Evolutionary conservation across 2,888 invertebrate species (phyloP).

Genomic region (Dastarcus helophoroides): DNA sequence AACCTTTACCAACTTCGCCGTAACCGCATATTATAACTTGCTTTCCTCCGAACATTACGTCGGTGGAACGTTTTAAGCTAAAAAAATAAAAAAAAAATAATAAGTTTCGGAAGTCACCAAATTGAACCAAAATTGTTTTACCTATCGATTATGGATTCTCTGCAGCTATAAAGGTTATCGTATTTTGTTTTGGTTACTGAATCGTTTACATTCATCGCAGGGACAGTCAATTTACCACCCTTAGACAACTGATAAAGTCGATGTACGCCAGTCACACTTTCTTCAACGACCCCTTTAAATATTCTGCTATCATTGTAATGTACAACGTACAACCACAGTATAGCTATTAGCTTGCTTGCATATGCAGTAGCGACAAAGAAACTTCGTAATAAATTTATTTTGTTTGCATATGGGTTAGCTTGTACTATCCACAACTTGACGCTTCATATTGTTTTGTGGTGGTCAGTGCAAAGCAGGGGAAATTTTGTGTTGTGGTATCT

Average conservation of each 20-base stretch:
- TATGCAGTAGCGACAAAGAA: no score
- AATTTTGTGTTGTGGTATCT: no score
- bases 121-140: constrained; percentile 23
- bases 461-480: no score
- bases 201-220: constrained; percentile 98
- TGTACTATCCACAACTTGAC: no score
- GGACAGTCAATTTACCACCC: constrained; percentile 85
- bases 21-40: constrained; percentile 94
- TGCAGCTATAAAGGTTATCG: constrained; percentile 92
- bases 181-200: constrained; percentile 98
- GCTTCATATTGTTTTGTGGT: no score
- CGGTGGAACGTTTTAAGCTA: constrained; percentile 72
- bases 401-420: no score
- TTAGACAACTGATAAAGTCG: constrained; percentile 91
- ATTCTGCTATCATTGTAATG: no score
- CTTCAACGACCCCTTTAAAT: constrained; percentile 88
- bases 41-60: constrained; percentile 96
- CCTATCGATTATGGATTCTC: constrained; percentile 83
- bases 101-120: no score
- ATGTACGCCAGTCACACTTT: constrained; percentile 97
- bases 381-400: no score
- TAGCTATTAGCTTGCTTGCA: no score
- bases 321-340: no score
- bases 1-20: constrained; percentile 95
- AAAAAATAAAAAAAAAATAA: no score